These are phyloP conservation scores for Neomonachus schauinslandi DNA, from an alignment of 2,113 vertebrate genomes.

Conservation along the genomic window DNA sequence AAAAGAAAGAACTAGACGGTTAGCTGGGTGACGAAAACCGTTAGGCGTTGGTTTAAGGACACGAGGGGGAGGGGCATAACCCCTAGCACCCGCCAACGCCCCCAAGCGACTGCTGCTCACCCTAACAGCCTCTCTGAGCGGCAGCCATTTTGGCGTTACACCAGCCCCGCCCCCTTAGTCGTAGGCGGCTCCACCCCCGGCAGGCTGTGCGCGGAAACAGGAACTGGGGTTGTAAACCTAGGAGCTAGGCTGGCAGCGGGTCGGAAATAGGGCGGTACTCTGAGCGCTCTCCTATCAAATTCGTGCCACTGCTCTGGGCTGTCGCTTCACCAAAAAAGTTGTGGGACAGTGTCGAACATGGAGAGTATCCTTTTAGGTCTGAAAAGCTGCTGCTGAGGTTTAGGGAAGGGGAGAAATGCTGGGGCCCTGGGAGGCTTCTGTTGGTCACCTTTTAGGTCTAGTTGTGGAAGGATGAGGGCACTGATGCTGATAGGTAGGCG, in stretches of 20 bases:
- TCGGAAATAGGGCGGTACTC: accelerated
- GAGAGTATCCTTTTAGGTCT: constrained; percentile 89
- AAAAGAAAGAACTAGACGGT: neutral
- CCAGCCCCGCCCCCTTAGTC: neutral
- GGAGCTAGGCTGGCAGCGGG: accelerated
- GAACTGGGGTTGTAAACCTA: neutral
- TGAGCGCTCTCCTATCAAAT: accelerated
- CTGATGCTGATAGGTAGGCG: accelerated
- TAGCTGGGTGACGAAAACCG: neutral
- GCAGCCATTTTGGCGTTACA: constrained; percentile 35
- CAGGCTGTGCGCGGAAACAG: accelerated
- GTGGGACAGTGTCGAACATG: constrained; percentile 84
- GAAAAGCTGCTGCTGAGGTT: neutral
- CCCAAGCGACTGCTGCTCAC: neutral
- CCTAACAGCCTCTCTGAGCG: accelerated
- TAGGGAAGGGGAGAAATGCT: neutral
- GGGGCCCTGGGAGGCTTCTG: neutral
- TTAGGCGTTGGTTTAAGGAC: neutral
- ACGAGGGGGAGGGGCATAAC: neutral
- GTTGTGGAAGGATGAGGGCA: too few species aligned
- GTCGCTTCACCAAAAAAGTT: neutral
- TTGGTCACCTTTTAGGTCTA: neutral
- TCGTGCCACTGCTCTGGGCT: accelerated
- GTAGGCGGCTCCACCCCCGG: neutral
- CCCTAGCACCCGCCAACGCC: neutral